A percentile compares a stretch with the other conserved stretches of the same genome.
Conservation (phyloP, 2,888 invertebrate genomes). For the Blomia tropicalis region DNA sequence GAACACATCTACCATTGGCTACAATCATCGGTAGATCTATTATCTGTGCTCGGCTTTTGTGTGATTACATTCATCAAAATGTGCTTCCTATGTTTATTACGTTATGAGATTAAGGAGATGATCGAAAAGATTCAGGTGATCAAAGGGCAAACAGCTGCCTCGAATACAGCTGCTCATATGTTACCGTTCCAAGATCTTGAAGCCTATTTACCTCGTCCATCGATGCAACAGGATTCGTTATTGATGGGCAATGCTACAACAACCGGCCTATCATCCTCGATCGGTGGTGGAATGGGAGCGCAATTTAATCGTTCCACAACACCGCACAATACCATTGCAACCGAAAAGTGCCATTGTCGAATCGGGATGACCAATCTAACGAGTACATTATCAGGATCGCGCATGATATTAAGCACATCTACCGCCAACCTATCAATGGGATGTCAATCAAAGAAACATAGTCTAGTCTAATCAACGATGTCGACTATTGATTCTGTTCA, state of each 20-base stretch:
- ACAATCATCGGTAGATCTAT: slow-evolving; percentile 57
- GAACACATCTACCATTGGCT: slow-evolving; percentile 56
- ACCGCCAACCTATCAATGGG: neutral
- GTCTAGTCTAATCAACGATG: slow-evolving; percentile 18
- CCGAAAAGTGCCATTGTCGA: slow-evolving; percentile 12
- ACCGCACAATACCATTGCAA: neutral
- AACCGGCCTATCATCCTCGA: neutral
- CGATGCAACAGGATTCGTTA: slow-evolving; percentile 16
- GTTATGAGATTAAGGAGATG: slow-evolving; percentile 76
- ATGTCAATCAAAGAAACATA: slow-evolving; percentile 21
- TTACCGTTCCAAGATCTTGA: slow-evolving; percentile 24
- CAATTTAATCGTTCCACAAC: neutral
- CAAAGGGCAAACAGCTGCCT: slow-evolving; percentile 43
- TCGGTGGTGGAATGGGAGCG: neutral
- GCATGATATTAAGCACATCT: neutral
- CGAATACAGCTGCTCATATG: neutral
- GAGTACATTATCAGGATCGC: slow-evolving; percentile 3
- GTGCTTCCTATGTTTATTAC: slow-evolving; percentile 68
- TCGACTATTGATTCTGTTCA: too few species aligned
- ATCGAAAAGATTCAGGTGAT: slow-evolving; percentile 72
- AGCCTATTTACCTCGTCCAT: slow-evolving; percentile 26
- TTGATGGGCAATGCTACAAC: neutral
- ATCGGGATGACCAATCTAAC: slow-evolving; percentile 6
- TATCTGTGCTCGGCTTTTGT: slow-evolving; percentile 62
- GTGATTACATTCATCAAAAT: slow-evolving; percentile 73